Evolutionary conservation across 2,888 invertebrate species (phyloP).

Genomic region (Bembecia ichneumoniformis): DNA sequence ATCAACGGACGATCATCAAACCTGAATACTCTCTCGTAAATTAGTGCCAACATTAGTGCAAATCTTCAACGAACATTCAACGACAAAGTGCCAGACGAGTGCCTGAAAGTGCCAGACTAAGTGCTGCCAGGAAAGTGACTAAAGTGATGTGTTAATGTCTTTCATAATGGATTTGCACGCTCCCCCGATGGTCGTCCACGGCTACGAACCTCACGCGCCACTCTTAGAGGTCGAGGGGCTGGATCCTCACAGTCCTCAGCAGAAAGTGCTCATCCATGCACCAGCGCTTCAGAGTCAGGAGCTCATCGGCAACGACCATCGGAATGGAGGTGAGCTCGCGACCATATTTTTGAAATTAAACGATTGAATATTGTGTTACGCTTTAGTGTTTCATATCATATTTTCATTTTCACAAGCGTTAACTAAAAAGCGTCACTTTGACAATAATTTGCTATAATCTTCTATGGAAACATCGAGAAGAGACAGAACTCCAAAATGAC

Average conservation of each 20-base stretch:
- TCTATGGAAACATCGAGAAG: too few species aligned
- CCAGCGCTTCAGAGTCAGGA: conserved; percentile 58
- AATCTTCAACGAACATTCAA: conserved; percentile 15
- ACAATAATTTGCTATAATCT: too few species aligned
- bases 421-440: too few species aligned
- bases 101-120: neutral
- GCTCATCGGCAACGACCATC: conserved; percentile 50
- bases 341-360: too few species aligned
- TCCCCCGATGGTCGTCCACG: conserved; percentile 57
- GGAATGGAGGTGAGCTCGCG: conserved; percentile 55
- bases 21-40: conserved; percentile 38
- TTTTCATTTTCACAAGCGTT: too few species aligned
- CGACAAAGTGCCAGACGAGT: conserved; percentile 15
- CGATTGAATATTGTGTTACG: too few species aligned
- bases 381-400: too few species aligned
- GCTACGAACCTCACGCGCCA: conserved; percentile 63
- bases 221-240: conserved; percentile 60
- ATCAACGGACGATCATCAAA: conserved; percentile 5
- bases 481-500: too few species aligned
- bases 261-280: conserved; percentile 63
- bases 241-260: conserved; percentile 64
- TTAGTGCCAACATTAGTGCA: conserved; percentile 40
- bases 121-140: neutral
- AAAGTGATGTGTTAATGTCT: conserved; percentile 20
- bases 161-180: conserved; percentile 57